Base-by-base conservation (phyloP, 2,113 vertebrate genomes). In the Leptobrachium leishanense region DNA sequence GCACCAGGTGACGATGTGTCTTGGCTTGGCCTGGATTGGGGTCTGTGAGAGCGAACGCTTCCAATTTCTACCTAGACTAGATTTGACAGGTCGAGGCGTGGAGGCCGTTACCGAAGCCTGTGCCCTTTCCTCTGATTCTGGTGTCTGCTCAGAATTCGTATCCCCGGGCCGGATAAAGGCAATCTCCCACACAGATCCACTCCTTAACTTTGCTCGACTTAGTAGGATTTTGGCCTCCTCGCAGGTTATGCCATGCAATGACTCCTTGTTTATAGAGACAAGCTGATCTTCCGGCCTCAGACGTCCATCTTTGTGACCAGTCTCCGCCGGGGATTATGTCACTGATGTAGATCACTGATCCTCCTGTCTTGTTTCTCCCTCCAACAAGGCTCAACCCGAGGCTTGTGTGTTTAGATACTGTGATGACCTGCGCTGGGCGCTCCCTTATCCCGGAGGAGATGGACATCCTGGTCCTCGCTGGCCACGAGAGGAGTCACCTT, bases 231-330 rank as follows among this genome's bases (percentile, higher is more conserved):
- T 90, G 40, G 96, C 97, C 85, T 98, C 96, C 87, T 98, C 96
- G 44, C 95, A 92, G 41, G 95, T 96, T 70, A 96, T 91, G 5
- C 96, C 96, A 67, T 97, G 94, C 89, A 98, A 85, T 6, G 96
- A 97, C 85, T 98, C 96, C 80, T 95, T 96, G 88, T 99, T 97
- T 83, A 98, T 87, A 71, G 96, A 97, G 68, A 99, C 92, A 54
- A 99, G 93, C 82, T 97, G 96, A 87, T 98, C 97, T 50, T 97
- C 96, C 13, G 95, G 88, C 79, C 92, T 94, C 84, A 99, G 83
- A 82, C 96, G 88, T 76, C 97, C 96, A 82, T 98, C 97, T 97
- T 99, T 97, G 75, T 95, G 91, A 82, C 96, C 96, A 96, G 75
- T 98, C 97, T 82, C 96, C 94, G 82, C 96, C 97, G 84, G 94